A percentile compares a stretch with the other conserved stretches of the same genome.
Evolutionary conservation across 2,113 vertebrate genomes (phyloP).

Genomic region (Mustela lutreola): DNA sequence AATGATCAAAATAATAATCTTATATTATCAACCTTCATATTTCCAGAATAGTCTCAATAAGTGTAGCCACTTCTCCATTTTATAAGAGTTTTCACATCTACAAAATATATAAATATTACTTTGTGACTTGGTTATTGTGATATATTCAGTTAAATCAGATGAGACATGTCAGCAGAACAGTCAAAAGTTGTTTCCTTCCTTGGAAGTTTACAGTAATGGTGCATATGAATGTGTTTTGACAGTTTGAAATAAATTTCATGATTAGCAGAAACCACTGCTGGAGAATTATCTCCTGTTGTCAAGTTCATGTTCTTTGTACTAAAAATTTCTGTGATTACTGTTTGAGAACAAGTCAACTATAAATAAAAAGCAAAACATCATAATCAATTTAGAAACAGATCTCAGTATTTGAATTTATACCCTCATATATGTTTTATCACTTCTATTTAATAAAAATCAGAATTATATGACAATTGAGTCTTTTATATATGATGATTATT

Average conservation of each 20-base stretch:
- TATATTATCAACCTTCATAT: neutral
- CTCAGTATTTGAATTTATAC: neutral
- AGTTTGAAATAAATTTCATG: neutral
- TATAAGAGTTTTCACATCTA: neutral
- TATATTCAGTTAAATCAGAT: neutral
- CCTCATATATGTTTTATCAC: neutral
- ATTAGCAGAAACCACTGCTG: neutral
- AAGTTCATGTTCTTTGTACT: neutral
- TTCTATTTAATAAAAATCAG: neutral
- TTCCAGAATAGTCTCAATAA: neutral
- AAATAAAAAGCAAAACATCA: neutral
- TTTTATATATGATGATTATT: neutral
- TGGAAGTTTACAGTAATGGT: neutral
- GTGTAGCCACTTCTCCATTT: neutral
- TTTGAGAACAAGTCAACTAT: neutral
- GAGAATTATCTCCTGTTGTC: neutral
- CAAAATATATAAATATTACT: constrained; percentile 10
- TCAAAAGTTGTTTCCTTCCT: constrained; percentile 9
- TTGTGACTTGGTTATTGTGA: neutral
- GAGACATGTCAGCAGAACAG: constrained; percentile 17
- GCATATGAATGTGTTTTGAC: neutral
- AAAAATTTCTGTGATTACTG: neutral
- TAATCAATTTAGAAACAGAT: neutral
- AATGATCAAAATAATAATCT: neutral
- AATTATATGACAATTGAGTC: neutral